Base-by-base conservation (phyloP, 1,140 invertebrate genomes). In the Heliothis subflexa region DNA sequence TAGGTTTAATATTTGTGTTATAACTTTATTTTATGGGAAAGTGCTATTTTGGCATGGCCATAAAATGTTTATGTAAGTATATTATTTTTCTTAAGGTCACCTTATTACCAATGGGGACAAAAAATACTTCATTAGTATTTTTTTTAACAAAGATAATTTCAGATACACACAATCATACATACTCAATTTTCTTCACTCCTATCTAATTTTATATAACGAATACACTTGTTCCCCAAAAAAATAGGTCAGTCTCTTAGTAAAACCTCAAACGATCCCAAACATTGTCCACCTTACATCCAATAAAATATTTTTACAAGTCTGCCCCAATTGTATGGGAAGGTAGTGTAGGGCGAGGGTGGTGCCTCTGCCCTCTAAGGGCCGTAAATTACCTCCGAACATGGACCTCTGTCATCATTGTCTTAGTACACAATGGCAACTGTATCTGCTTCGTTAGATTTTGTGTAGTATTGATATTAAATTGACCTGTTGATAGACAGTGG, bases 371-470 rank as follows among this genome's bases (percentile, higher is more conserved):
- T 77, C 74, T 10, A 49, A 78, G 70, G 61, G 61, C 68, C 81
- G 82, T 85, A 87, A 82, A 84, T 84, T 81, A 82, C 80, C 71
- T 78, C 75, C 52, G 75, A 78, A 79, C 79, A 78, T 49, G 80
- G 64, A 76, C 82, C 76, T 85, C 81, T 85, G 84, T 85, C 82
- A 83, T 83, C 81, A 83, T 83, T 85, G 78, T 80, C 80, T 81
- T 70, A 50, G 59, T 28, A 52, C 70, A 72, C 55, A 76, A 78
- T 54, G 74, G 79, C 61, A 76, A 55, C 12, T 52, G 61, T 75
- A 78, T 47, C 54, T 75, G 47, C 57, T 61, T 75, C 47, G 59
- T 62, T 64, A 64, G 59, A 9, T 16, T 4, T 61, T 62, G 21
- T 45, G 10, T 40, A 64, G 73, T 50, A 62, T 75, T 75, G 28